Evolutionary conservation across 1,140 invertebrate species (phyloP).

Genomic region (Phocides pigmalion): DNA sequence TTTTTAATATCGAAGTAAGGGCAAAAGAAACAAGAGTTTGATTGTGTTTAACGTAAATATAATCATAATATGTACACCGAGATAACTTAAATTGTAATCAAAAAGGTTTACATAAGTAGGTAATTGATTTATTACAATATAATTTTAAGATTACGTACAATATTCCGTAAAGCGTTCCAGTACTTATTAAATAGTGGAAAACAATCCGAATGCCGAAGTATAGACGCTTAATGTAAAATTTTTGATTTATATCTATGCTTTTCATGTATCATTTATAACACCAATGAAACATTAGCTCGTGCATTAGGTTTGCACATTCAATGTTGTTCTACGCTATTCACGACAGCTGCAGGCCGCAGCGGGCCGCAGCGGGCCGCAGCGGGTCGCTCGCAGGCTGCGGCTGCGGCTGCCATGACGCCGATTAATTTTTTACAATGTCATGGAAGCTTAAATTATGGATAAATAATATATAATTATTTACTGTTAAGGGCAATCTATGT

Average conservation of each 20-base stretch:
- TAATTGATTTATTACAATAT: not conserved
- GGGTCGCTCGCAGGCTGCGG: too few relatives aligned
- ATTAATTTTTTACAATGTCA: not conserved
- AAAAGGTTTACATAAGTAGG: not conserved
- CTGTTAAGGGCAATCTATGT: too few relatives aligned
- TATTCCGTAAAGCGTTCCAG: not conserved
- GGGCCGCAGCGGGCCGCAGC: too few relatives aligned
- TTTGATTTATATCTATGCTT: too few relatives aligned
- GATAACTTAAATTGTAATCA: not conserved
- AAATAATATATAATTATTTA: not conserved
- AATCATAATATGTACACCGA: not conserved
- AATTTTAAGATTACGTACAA: not conserved
- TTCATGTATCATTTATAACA: not conserved
- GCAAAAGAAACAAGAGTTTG: too few relatives aligned
- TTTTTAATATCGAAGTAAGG: too few relatives aligned
- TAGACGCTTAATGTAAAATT: too few relatives aligned
- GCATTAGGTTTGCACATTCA: too few relatives aligned
- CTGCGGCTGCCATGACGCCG: too few relatives aligned
- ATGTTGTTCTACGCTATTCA: too few relatives aligned
- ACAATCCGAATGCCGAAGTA: not conserved
- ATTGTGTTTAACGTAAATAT: not conserved
- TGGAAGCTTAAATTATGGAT: not conserved
- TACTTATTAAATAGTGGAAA: not conserved
- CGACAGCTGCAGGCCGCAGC: too few relatives aligned
- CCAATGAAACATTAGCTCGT: too few relatives aligned